Percentiles rank a stretch among this genome's conserved stretches.
Conservation (phyloP, 2,113 vertebrate species). For the Glaucomys volans region DNA sequence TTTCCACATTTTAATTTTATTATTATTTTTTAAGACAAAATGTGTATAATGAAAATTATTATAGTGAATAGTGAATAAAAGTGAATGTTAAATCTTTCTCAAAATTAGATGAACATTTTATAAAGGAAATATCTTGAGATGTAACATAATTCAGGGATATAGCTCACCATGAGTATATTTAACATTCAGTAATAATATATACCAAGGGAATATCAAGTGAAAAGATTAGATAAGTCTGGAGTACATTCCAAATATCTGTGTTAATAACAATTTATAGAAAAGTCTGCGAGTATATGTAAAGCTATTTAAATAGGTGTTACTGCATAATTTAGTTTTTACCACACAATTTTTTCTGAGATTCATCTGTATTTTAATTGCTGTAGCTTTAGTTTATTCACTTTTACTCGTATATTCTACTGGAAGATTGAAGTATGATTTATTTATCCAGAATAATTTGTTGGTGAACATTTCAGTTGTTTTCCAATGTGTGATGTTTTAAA, state of each 20-base stretch:
- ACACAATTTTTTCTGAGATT: constrained; percentile 15
- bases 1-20: too few relatives aligned
- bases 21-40: too few relatives aligned
- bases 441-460: background rate
- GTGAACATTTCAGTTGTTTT: background rate
- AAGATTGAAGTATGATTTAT: background rate
- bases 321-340: background rate
- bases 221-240: background rate
- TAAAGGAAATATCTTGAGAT: background rate
- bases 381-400: background rate
- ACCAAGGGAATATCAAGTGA: background rate
- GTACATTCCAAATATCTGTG: background rate
- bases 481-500: background rate
- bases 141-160: background rate
- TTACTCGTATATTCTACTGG: background rate
- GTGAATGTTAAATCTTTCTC: too few relatives aligned
- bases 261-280: background rate
- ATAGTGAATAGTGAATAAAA: too few relatives aligned
- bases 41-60: background rate
- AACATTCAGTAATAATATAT: background rate
- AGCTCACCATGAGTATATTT: background rate
- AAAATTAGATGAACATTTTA: constrained; percentile 1
- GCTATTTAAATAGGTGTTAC: background rate
- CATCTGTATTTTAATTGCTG: background rate
- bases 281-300: background rate